phyloP scores from a whole-genome alignment of 2,888 invertebrate species.

The Lepeophtheirus nordmannii region DNA sequence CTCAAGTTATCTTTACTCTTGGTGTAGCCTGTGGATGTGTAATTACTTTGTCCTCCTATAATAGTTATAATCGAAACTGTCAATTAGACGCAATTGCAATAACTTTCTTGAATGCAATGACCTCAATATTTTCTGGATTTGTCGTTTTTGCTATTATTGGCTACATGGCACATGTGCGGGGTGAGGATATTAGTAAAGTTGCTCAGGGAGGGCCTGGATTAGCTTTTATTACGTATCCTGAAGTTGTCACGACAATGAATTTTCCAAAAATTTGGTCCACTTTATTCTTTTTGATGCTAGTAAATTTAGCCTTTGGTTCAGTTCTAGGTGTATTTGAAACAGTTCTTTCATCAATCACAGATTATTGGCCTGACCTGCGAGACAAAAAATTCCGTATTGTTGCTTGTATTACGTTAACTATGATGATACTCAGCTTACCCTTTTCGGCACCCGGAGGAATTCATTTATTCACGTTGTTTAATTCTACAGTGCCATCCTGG shows the following conservation, averaged over 20 bases:
- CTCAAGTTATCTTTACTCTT: conserved; percentile 23
- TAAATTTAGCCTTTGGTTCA: conserved; percentile 21
- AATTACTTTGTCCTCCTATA: conserved; percentile 24
- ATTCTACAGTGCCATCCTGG: conserved; percentile 21
- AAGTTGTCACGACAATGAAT: conserved; percentile 12
- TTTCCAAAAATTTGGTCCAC: conserved; percentile 8
- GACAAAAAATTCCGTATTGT: conserved; percentile 13
- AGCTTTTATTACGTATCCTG: conserved; percentile 19
- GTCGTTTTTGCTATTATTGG: conserved; percentile 24
- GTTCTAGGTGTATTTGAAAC: conserved; percentile 24
- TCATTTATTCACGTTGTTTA: conserved; percentile 24
- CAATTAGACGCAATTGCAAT: conserved; percentile 16
- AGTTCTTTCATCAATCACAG: conserved; percentile 10
- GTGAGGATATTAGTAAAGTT: neutral
- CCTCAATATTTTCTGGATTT: conserved; percentile 14
- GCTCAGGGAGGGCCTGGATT: conserved; percentile 15
- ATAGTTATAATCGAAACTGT: conserved; percentile 14
- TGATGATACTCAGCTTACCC: conserved; percentile 13
- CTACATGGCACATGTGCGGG: conserved; percentile 18
- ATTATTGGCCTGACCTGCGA: conserved; percentile 14
- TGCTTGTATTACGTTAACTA: neutral
- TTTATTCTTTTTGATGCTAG: conserved; percentile 23
- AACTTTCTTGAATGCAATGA: conserved; percentile 16
- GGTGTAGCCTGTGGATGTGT: conserved; percentile 24
- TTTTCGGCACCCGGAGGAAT: conserved; percentile 24